Evolutionary conservation across 2,797 vertebrate genomes (phyloP).

Genomic region (Phylloscopus collybita): DNA sequence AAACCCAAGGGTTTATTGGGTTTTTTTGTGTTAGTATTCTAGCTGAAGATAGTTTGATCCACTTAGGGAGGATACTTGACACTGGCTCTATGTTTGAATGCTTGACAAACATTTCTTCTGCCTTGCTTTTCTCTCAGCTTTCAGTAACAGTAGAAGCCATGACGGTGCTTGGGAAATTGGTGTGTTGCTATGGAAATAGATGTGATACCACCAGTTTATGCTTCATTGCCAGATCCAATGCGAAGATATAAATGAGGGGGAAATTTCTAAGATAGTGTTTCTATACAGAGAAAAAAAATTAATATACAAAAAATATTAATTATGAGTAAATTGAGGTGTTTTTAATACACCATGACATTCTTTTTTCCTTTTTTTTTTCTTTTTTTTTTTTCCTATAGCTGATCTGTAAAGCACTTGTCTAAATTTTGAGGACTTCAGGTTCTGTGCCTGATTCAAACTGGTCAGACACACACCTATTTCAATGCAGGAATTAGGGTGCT

Average conservation of each 20-base stretch:
- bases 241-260: not conserved
- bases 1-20: not conserved
- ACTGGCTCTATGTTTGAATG: not conserved
- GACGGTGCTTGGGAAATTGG: not conserved
- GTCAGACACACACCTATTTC: not conserved
- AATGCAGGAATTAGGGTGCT: accelerated
- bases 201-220: not conserved
- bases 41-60: not conserved
- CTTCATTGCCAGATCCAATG: not conserved
- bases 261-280: not conserved
- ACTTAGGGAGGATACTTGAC: not conserved
- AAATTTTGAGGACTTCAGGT: not conserved
- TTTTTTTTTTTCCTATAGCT: not conserved
- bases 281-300: not conserved
- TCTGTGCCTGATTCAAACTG: not conserved
- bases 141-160: not conserved
- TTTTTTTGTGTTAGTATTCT: not conserved
- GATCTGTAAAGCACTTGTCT: not conserved
- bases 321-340: not conserved
- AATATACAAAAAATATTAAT: not conserved
- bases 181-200: constrained; percentile 48
- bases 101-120: not conserved
- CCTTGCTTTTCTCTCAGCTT: not conserved
- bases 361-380: not conserved
- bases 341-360: not conserved